These are phyloP conservation scores for Agrotis puta DNA, from an alignment of 2,888 invertebrate genomes.

Conservation along the genomic window DNA sequence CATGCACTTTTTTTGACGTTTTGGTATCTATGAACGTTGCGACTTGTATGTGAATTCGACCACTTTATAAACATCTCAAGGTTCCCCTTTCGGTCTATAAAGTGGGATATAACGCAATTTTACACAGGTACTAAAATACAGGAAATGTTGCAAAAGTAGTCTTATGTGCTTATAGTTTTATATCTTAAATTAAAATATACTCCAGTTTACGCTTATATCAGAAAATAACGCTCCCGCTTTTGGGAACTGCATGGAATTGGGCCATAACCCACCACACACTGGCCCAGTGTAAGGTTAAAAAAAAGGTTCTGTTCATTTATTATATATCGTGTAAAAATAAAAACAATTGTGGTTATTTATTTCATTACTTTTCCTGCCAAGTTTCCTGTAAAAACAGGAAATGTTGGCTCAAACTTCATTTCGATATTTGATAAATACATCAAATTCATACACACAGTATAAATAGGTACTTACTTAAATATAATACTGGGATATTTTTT, in stretches of 20 bases:
- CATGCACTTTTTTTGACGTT: conserved; percentile 13
- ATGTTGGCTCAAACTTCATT: background rate
- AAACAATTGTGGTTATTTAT: background rate
- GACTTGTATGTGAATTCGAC: conserved; percentile 37
- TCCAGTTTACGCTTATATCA: background rate
- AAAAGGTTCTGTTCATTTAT: background rate
- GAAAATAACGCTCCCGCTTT: background rate
- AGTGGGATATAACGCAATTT: conserved; percentile 29
- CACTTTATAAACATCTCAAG: conserved; percentile 55
- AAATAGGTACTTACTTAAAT: background rate
- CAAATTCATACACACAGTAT: background rate
- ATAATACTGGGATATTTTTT: background rate
- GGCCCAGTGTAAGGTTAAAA: too few species aligned
- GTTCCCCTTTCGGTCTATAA: conserved; percentile 47
- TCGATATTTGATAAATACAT: background rate
- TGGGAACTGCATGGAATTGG: background rate
- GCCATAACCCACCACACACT: background rate
- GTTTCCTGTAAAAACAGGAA: conserved; percentile 7
- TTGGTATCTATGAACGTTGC: conserved; percentile 16
- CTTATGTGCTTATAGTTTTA: background rate
- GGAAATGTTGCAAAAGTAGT: conserved; percentile 39
- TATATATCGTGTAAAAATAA: background rate
- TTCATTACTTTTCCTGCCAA: background rate
- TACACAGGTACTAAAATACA: conserved; percentile 17
- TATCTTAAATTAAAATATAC: background rate